Percentiles rank a stretch among this genome's conserved stretches.
Evolutionary conservation across 2,888 invertebrate species (phyloP).

Genomic region (Cartodere bifasciata): DNA sequence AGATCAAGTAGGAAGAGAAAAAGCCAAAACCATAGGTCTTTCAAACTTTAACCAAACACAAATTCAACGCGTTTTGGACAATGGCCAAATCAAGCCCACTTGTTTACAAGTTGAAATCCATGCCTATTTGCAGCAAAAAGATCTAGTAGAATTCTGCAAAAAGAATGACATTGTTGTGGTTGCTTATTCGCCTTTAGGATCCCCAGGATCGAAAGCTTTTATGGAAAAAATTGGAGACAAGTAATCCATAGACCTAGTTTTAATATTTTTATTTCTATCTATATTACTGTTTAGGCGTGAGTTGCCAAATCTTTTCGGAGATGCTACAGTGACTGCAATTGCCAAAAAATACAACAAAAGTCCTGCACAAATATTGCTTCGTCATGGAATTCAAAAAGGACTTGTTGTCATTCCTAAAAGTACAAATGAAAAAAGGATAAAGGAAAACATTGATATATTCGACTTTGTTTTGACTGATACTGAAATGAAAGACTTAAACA

Average conservation of each 20-base stretch:
- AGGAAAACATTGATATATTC: too few species aligned
- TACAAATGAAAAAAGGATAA: too few species aligned
- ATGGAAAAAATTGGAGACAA: slow-evolving; percentile 36
- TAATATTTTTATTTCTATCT: too few species aligned
- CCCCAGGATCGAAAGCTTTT: slow-evolving; percentile 51
- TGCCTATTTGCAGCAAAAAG: slow-evolving; percentile 60
- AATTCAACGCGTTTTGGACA: slow-evolving; percentile 49
- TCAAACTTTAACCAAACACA: slow-evolving; percentile 74
- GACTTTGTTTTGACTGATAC: too few species aligned
- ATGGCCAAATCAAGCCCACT: slow-evolving; percentile 48
- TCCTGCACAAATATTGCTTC: slow-evolving; percentile 59
- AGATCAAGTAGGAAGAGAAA: slow-evolving; percentile 52
- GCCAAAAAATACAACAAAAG: slow-evolving; percentile 50
- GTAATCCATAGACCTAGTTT: too few species aligned
- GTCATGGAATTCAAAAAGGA: too few species aligned
- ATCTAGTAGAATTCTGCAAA: slow-evolving; percentile 48
- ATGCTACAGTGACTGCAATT: slow-evolving; percentile 39
- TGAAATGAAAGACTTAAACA: too few species aligned
- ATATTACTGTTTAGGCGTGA: too few species aligned
- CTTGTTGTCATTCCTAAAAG: too few species aligned
- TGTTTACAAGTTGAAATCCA: slow-evolving; percentile 63
- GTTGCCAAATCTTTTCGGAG: slow-evolving; percentile 51
- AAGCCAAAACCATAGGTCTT: slow-evolving; percentile 66
- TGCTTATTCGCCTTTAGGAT: slow-evolving; percentile 70
- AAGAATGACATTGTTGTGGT: slow-evolving; percentile 54